Evolutionary conservation across 2,797 vertebrate species (phyloP).

Genomic region (Rhodeus uyekii): DNA sequence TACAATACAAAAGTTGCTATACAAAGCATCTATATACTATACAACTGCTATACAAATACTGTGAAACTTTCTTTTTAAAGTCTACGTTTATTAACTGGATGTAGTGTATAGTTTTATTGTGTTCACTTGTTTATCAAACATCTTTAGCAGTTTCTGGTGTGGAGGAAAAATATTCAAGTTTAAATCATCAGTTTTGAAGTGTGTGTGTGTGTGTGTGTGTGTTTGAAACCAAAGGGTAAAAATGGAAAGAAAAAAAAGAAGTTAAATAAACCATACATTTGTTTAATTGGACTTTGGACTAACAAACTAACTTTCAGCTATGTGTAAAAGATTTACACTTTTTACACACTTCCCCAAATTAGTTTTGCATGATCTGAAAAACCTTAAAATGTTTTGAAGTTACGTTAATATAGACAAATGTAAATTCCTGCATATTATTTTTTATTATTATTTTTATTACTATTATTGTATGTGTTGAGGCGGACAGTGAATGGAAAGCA

Average conservation of each 20-base stretch:
- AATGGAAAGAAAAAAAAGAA: not conserved
- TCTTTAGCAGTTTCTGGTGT: not conserved
- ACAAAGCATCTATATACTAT: too few relatives aligned
- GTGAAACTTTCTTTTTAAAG: not conserved
- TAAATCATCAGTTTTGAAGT: not conserved
- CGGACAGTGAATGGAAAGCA: not conserved
- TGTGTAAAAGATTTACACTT: not conserved
- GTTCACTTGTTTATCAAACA: not conserved
- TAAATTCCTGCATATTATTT: not conserved
- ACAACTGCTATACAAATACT: not conserved
- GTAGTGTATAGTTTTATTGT: not conserved
- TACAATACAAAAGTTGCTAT: not conserved
- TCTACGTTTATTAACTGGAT: not conserved
- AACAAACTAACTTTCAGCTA: too few relatives aligned
- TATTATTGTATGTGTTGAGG: not conserved
- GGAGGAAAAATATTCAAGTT: not conserved
- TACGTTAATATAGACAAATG: not conserved
- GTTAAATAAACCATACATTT: not conserved
- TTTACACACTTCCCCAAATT: not conserved
- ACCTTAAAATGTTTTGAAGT: not conserved
- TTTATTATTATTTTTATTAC: not conserved
- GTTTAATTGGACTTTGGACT: not conserved
- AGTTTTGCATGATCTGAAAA: too few relatives aligned
- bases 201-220: not conserved
- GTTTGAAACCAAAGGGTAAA: not conserved